Evolutionary conservation across 1,140 invertebrate species (phyloP).

Genomic region (Drosophila ficusphila): DNA sequence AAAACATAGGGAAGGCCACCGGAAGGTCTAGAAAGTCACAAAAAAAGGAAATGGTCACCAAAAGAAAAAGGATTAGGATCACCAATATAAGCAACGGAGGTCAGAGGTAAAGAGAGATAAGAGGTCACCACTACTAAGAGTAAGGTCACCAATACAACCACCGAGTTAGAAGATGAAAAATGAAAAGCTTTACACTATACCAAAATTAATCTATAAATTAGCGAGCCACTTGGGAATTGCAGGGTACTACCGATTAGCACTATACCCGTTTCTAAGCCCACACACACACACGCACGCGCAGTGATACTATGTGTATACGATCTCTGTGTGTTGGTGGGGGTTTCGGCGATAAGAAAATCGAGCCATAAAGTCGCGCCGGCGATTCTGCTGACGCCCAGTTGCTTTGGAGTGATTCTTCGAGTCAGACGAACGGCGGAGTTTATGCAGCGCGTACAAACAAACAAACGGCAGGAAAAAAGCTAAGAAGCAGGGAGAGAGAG

Average conservation of each 20-base stretch:
- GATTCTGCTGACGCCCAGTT: conserved; percentile 37
- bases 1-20: too few relatives aligned
- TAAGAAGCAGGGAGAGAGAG: neutral
- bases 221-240: neutral
- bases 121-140: neutral
- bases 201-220: neutral
- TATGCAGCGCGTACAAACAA: neutral
- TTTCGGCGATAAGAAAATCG: conserved; percentile 42
- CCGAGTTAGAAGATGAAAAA: neutral
- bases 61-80: neutral
- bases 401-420: conserved; percentile 56
- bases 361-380: conserved; percentile 53
- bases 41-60: too few relatives aligned
- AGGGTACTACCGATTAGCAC: neutral
- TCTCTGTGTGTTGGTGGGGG: conserved; percentile 21
- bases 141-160: neutral
- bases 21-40: too few relatives aligned
- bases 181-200: neutral
- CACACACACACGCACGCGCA: neutral
- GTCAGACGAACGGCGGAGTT: conserved; percentile 14
- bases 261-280: neutral
- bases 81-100: neutral
- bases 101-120: neutral
- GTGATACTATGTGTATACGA: neutral
- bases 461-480: neutral